A percentile compares a stretch with the other conserved stretches of the same genome.
Evolutionary conservation across 2,888 invertebrate genomes (phyloP).

Genomic region (Agrypnus murinus): DNA sequence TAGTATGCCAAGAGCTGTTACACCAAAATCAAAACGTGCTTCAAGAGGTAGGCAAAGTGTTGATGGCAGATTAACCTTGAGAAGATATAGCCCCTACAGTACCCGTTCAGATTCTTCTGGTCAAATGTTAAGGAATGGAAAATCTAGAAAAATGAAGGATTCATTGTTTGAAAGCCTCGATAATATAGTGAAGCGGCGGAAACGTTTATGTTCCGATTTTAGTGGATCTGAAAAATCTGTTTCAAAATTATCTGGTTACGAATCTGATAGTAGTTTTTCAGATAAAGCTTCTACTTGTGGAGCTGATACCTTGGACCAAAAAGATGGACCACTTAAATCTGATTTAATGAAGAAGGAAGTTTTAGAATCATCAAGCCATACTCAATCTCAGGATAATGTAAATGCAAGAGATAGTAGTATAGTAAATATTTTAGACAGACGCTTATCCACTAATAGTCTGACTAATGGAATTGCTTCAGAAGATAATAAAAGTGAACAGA

Average conservation of each 20-base stretch:
- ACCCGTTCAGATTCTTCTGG: slow-evolving; percentile 76
- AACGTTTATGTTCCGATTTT: slow-evolving; percentile 74
- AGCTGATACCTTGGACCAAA: slow-evolving; percentile 61
- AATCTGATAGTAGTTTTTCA: slow-evolving; percentile 78
- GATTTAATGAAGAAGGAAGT: slow-evolving; percentile 49
- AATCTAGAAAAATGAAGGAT: slow-evolving; percentile 77
- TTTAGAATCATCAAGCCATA: slow-evolving; percentile 37
- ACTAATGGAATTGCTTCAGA: slow-evolving; percentile 29
- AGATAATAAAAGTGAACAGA: slow-evolving; percentile 33
- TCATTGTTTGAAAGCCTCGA: slow-evolving; percentile 77
- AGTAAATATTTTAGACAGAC: slow-evolving; percentile 51
- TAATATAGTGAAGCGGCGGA: slow-evolving; percentile 70
- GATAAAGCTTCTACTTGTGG: slow-evolving; percentile 70
- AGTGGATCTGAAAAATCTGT: slow-evolving; percentile 78
- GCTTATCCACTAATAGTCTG: slow-evolving; percentile 48
- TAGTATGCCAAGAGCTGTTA: slow-evolving; percentile 63
- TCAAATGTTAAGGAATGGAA: slow-evolving; percentile 79
- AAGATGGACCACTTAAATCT: slow-evolving; percentile 36
- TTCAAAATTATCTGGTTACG: slow-evolving; percentile 77
- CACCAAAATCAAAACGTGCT: slow-evolving; percentile 64
- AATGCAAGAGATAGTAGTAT: slow-evolving; percentile 50
- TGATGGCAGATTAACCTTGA: slow-evolving; percentile 56
- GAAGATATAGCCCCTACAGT: slow-evolving; percentile 74
- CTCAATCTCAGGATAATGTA: slow-evolving; percentile 46
- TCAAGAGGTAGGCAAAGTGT: slow-evolving; percentile 62